Percentiles rank a stretch among this genome's conserved stretches.
Evolutionary conservation across 2,888 invertebrate genomes (phyloP).

Genomic region (Salticus scenicus): DNA sequence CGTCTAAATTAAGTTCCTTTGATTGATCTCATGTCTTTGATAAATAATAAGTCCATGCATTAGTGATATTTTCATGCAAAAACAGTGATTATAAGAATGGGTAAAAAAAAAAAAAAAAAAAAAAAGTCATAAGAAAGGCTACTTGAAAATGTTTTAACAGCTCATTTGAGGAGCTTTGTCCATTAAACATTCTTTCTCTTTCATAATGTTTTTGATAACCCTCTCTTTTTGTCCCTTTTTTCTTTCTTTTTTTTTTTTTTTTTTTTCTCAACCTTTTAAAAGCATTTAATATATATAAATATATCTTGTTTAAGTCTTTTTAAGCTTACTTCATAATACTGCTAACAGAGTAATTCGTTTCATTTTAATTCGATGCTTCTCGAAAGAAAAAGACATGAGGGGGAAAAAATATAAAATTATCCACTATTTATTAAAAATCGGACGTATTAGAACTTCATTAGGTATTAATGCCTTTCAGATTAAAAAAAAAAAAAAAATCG

Average conservation of each 20-base stretch:
- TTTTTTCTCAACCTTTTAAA: conserved; percentile 33
- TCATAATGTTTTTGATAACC: conserved; percentile 26
- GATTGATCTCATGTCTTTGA: conserved; percentile 18
- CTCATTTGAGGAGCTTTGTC: conserved; percentile 57
- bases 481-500: neutral
- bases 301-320: conserved; percentile 47
- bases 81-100: neutral
- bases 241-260: neutral
- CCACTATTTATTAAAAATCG: conserved; percentile 66
- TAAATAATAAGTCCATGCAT: conserved; percentile 61
- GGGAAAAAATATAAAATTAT: conserved; percentile 38
- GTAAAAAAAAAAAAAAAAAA: conserved; percentile 21
- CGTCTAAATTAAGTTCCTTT: conserved; percentile 64
- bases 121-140: conserved; percentile 40
- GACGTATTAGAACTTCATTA: conserved; percentile 65
- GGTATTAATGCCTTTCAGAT: conserved; percentile 58
- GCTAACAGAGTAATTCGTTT: conserved; percentile 34
- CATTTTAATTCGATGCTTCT: conserved; percentile 28
- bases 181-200: conserved; percentile 42
- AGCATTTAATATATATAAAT: conserved; percentile 69
- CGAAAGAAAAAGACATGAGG: conserved; percentile 10
- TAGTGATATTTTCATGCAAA: conserved; percentile 17
- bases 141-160: conserved; percentile 60
- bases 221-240: conserved; percentile 3
- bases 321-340: conserved; percentile 60